These are phyloP conservation scores for Sturmia bella DNA, from an alignment of 2,888 invertebrate species.

Conservation along the genomic window DNA sequence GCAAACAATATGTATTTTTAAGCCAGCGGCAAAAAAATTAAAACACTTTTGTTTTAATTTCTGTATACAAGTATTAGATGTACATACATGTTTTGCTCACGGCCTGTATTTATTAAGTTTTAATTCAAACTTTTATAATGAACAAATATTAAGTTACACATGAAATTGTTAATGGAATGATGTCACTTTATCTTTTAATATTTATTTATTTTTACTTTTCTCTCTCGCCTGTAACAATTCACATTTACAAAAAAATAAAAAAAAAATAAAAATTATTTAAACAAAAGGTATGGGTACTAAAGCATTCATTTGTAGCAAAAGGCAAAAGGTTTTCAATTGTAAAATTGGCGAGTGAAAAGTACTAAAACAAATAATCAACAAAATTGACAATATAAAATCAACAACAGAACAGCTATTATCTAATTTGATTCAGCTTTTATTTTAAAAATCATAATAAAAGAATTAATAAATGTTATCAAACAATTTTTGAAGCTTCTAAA, in stretches of 20 bases:
- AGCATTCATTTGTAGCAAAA: conserved; percentile 20
- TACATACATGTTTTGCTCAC: conserved; percentile 12
- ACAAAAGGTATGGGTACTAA: conserved; percentile 31
- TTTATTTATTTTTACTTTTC: conserved; percentile 48
- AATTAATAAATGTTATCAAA: not conserved
- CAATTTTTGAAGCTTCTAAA: too few relatives aligned
- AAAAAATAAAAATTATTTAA: conserved; percentile 36
- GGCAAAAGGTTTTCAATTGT: conserved; percentile 24
- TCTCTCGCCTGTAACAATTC: conserved; percentile 65
- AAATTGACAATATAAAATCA: conserved; percentile 25
- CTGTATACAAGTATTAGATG: not conserved
- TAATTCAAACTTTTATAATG: not conserved
- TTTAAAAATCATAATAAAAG: too few relatives aligned
- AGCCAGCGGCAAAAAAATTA: not conserved
- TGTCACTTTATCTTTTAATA: conserved; percentile 57
- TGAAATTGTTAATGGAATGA: conserved; percentile 37
- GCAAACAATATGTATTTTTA: conserved; percentile 5
- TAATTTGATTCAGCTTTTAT: too few relatives aligned
- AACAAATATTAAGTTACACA: conserved; percentile 30
- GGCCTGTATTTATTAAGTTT: conserved; percentile 35
- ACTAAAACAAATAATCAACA: conserved; percentile 14
- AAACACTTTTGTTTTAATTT: conserved; percentile 30
- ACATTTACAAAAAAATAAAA: conserved; percentile 51
- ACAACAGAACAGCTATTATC: not conserved
- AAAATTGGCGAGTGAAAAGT: conserved; percentile 13